Evolutionary conservation across 2,888 invertebrate genomes (phyloP).

Genomic region (Chirona hameri): DNA sequence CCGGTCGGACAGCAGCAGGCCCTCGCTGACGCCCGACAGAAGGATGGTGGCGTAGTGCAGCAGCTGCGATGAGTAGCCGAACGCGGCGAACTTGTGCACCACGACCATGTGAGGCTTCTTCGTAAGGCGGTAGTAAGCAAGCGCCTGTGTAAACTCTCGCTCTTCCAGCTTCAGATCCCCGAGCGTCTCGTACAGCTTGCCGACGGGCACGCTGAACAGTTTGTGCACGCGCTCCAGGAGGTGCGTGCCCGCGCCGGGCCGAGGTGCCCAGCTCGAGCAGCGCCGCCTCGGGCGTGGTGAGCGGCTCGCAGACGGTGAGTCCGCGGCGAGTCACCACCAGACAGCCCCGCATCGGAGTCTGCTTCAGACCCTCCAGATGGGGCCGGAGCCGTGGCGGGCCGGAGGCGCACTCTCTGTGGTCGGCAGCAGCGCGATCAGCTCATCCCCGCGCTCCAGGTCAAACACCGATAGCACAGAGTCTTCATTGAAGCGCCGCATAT

Average conservation of each 20-base stretch:
- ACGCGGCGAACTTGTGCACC: slow-evolving; percentile 59
- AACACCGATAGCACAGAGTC: neutral
- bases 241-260: neutral
- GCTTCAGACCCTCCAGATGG: neutral
- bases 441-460: neutral
- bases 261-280: neutral
- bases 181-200: slow-evolving; percentile 65
- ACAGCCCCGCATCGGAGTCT: neutral
- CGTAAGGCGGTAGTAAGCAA: slow-evolving; percentile 73
- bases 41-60: slow-evolving; percentile 57
- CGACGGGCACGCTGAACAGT: slow-evolving; percentile 60
- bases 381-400: neutral
- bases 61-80: slow-evolving; percentile 59
- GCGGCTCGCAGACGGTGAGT: neutral
- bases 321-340: slow-evolving; percentile 13
- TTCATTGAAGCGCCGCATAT: slow-evolving; percentile 46
- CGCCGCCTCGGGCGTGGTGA: neutral
- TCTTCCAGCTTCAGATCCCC: slow-evolving; percentile 75
- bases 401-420: neutral
- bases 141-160: slow-evolving; percentile 69
- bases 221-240: slow-evolving; percentile 54
- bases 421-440: neutral
- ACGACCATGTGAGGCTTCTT: slow-evolving; percentile 60
- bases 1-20: slow-evolving; percentile 54
- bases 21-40: slow-evolving; percentile 55